phyloP scores from a whole-genome alignment of 2,113 vertebrate genomes.

The Panthera leo region DNA sequence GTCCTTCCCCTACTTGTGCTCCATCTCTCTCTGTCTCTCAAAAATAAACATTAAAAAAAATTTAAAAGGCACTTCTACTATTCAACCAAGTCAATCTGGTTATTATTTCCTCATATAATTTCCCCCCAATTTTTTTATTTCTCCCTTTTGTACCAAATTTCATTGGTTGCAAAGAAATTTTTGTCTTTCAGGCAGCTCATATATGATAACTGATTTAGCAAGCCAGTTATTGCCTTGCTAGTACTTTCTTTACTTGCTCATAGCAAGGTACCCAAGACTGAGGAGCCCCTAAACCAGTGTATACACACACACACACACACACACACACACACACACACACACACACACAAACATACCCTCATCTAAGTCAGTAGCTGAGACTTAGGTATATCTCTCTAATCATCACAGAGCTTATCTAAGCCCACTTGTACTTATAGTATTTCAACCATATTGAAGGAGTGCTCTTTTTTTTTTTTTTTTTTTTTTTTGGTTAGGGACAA shows the following conservation, averaged over 20 bases:
- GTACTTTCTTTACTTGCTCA: neutral
- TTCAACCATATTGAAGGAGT: neutral
- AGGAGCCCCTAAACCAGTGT: neutral
- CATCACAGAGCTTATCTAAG: neutral
- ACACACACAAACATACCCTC: neutral
- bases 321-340: neutral
- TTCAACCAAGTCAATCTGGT: neutral
- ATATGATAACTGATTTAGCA: neutral
- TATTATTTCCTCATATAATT: neutral
- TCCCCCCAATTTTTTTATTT: neutral
- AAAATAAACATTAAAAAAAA: no score
- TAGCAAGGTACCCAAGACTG: neutral
- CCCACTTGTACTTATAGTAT: neutral
- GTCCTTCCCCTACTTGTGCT: no score
- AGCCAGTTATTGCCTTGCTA: neutral
- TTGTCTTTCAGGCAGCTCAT: neutral
- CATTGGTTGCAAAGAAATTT: neutral
- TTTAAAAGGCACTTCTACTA: neutral
- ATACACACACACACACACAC: neutral
- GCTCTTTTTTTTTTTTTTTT: neutral
- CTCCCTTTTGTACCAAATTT: neutral
- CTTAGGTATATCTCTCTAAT: neutral
- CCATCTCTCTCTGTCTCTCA: no score
- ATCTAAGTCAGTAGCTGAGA: neutral
- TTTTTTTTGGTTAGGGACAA: neutral